Base-by-base conservation (phyloP, 2,888 invertebrate genomes). In the Eilema caniola region DNA sequence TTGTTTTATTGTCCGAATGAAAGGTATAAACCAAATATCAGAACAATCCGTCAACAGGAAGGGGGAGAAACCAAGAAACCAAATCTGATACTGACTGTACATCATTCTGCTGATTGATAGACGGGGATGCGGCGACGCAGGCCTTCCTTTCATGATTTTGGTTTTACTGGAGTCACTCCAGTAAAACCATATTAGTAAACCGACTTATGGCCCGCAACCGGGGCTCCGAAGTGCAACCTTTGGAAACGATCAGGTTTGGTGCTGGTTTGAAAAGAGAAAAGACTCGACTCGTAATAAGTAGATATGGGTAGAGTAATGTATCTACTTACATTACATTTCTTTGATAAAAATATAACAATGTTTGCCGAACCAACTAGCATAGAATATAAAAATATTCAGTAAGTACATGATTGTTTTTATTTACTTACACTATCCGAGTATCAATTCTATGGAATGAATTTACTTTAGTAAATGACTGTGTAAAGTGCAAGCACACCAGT, bases 381-480 rank as follows among this genome's bases (percentile, higher is more conserved):
- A n/a, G 20, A n/a, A 10, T n/a, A n/a, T 53, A n/a, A 53, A 53
- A 53, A 10, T n/a, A 53, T 20, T n/a, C n/a, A n/a, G n/a, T 53
- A n/a, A 8, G n/a, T n/a, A n/a, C 10, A 37, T 3, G 8, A n/a
- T 53, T n/a, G n/a, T 53, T 53, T 53, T 53, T 53, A 53, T 53
- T 53, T 53, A 10, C 3, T 47, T 53, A n/a, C n/a, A 53, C 53
- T 47, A 47, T 47, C 47, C 20, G 2, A 7, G 0, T 53, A 53
- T 53, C 53, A 53, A n/a, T 53, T 53, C 10, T 53, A n/a, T n/a
- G 10, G 20, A n/a, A n/a, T 53, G 7, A 53, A 53, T 53, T 53
- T 53, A 53, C 53, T 53, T 47, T 53, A n/a, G 53, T 53, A n/a
- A 53, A 53, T 53, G 53, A 53, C 53, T 53, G 53, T 53, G n/a